Evolutionary conservation across 92 coral and sea anemone species (phyloP), one percentile per base, ranked within the genome.

Genomic region (Heteractis magnifica): DNA sequence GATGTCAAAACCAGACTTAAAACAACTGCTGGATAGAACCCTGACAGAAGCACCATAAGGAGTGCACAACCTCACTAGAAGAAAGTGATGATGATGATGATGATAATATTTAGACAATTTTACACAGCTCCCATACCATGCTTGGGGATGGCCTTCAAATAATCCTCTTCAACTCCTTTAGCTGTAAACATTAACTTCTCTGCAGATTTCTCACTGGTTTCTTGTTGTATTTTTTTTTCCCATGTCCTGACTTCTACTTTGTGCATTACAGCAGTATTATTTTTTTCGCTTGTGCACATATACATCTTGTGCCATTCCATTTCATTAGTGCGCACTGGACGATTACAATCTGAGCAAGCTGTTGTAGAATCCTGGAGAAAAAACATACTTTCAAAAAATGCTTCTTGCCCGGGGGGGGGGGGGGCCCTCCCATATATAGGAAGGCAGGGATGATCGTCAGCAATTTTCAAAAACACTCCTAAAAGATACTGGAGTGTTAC

Each of bases 211-310:
- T 91, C 98, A 87, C 85, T 84, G 15, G 98, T 95, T 68, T 93
- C 98, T 79, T 90, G 95, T 21, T 79, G 93, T 26, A 95, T 89
- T 72, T 87, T 93, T 80, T 92, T 96, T 90, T 96, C 99, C 99
- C 99, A 96, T 12, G 87, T 73, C 68, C 99, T 85, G 10, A 94
- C 90, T 52, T 91, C 92, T 86, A 91, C 90, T 88, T 92, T 92
- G 65, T 91, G 93, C 65, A 75, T 78, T 44, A 78, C 77, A 19
- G 82, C 81, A 44, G 89, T 85, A 64, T 79, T 85, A 64, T 79
- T 86, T 65, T 77, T 92, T 51, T 94, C 92, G 52, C 87, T 89
- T 52, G 96, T 90, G 52, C 99, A 96, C 92, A 90, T 85, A 81
- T 89, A 82, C 4, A 65, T 64, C 77, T 90, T 90, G 82, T 96